A percentile compares a stretch with the other conserved stretches of the same genome.
phyloP scores from a whole-genome alignment of 2,113 vertebrate species.

The Oreochromis aureus region DNA sequence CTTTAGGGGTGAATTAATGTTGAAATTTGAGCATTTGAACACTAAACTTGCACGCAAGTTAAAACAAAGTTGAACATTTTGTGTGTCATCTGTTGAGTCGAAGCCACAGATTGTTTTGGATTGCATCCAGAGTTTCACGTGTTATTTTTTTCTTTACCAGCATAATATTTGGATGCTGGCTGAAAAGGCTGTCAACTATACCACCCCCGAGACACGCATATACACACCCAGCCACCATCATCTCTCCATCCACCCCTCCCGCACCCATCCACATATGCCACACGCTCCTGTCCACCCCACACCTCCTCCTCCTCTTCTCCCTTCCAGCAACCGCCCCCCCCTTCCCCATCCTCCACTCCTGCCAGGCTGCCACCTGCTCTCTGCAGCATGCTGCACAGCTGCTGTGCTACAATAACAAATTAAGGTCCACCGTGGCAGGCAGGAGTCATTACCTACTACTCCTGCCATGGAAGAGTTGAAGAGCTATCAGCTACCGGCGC shows the following conservation, averaged over 20 bases:
- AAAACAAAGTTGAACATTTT: not conserved
- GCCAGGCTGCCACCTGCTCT: conserved; percentile 79
- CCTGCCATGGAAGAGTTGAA: conserved; percentile 15
- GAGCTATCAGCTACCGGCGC: not conserved
- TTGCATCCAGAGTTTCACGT: conserved; percentile 23
- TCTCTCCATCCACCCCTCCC: conserved; percentile 10
- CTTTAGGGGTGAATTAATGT: not conserved
- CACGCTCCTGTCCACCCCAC: conserved; percentile 44
- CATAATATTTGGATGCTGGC: conserved; percentile 59
- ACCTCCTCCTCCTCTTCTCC: not conserved
- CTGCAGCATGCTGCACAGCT: conserved; percentile 76
- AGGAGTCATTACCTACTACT: conserved; percentile 66
- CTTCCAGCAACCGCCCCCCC: not conserved
- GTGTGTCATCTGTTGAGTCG: conserved; percentile 15
- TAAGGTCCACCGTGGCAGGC: conserved; percentile 63
- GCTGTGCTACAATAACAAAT: conserved; percentile 79
- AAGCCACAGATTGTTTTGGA: conserved; percentile 11
- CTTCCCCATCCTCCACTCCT: conserved; percentile 49
- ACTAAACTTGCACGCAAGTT: not conserved
- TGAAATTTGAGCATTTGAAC: not conserved
- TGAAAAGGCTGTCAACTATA: conserved; percentile 25
- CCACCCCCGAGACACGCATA: conserved; percentile 13
- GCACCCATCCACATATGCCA: conserved; percentile 68
- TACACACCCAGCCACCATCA: conserved; percentile 25
- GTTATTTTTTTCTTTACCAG: conserved; percentile 33